Base-by-base conservation (phyloP, 2,888 invertebrate genomes). In the Pseudococcus viburni region DNA sequence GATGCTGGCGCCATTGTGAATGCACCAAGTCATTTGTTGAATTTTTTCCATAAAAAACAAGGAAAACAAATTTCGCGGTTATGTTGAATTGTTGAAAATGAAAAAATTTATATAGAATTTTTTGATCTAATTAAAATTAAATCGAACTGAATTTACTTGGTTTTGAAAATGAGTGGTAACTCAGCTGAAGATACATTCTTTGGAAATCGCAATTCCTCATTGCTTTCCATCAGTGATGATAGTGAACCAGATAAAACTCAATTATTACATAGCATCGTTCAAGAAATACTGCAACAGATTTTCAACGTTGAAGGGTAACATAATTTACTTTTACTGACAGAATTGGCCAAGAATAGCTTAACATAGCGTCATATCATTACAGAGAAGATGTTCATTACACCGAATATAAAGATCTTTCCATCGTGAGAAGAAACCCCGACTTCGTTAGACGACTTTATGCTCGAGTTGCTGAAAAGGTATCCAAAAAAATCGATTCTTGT, bases 401-500 rank as follows among this genome's bases (percentile, higher is more conserved):
- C 64, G 64, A 64, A 22, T 64, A 64, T 9, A 64, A 64, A 64
- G 64, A 64, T 64, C 19, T 64, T 8, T 22, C 19, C 19, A 1
- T 64, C 11, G 22, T 64, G 1, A 64, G 64, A 22, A 64, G 22
- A 22, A 64, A 64, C 22, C 64, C 64, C 8, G 64, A 64, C 11
- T 22, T 64, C 4, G 12, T 19, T 9, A 64, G 64, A 64, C 64
- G 64, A 22, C 22, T 64, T 9, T 64, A 22, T 22, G 64, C 73
- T 33, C 33, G 26, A 17, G 17, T 73, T 17, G 33, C 73, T 17
- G 33, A 33, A 26, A 73, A 73, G 33, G 73, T 73, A 7, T 33
- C 73, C 15, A 26, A 73, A 73, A 73, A 73, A 17, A 73, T 73
- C 8, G 73, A 73, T 73, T 33, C 73, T 33, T 33, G 26, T 33